Conservation (phyloP, 2,888 invertebrate genomes). For the Therioaphis trifolii region DNA sequence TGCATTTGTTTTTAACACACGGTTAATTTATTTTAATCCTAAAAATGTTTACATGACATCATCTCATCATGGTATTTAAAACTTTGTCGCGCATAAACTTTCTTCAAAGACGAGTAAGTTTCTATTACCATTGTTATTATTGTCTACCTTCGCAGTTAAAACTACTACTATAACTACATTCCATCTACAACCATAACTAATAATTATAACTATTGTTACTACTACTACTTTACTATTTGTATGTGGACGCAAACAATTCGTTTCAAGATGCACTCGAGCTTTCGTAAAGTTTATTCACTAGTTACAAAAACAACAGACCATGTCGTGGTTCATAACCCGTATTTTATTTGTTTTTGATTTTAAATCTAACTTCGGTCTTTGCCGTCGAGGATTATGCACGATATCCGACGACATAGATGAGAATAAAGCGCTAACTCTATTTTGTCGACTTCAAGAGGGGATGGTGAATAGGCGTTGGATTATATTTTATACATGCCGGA, state of each 20-base stretch:
- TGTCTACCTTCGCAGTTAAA: background rate
- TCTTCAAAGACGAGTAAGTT: constrained; percentile 17
- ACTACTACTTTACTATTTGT: background rate
- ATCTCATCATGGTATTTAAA: background rate
- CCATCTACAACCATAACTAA: no score
- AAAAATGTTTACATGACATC: background rate
- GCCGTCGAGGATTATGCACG: background rate
- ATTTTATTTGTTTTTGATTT: constrained; percentile 22
- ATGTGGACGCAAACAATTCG: background rate
- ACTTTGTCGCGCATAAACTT: constrained; percentile 39
- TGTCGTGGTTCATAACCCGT: constrained; percentile 9
- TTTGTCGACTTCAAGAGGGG: constrained; percentile 21
- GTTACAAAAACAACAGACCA: constrained; percentile 21
- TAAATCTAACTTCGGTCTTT: constrained; percentile 16
- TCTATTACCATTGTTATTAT: background rate
- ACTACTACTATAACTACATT: background rate
- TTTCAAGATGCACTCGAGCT: background rate
- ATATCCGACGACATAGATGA: background rate
- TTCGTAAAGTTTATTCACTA: constrained; percentile 17
- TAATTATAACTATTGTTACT: background rate
- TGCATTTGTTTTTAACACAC: background rate
- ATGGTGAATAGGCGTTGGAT: constrained; percentile 5
- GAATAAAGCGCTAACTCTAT: background rate
- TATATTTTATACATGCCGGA: background rate
- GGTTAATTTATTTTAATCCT: background rate